Conservation (phyloP, 2,797 vertebrate species). For the Enteromius trimaculatus region DNA sequence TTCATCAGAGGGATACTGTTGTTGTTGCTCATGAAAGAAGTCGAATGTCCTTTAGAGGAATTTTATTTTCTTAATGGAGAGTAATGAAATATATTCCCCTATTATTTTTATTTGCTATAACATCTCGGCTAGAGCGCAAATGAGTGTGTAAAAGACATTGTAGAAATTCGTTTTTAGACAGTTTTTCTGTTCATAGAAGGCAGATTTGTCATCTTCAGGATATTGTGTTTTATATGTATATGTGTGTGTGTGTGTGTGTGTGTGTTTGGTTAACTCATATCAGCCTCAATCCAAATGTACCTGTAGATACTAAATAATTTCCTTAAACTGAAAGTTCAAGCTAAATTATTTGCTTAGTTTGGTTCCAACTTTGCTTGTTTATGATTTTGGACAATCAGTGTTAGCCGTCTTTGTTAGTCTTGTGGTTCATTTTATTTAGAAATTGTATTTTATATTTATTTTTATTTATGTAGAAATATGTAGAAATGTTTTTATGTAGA, state of each 20-base stretch:
- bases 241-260: no score
- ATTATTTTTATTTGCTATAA: constrained; percentile 9
- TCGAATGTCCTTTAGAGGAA: not conserved
- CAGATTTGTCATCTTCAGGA: not conserved
- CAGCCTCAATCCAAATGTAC: not conserved
- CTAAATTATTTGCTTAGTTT: not conserved
- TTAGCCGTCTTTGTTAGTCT: not conserved
- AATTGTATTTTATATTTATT: no score
- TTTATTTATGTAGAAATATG: not conserved
- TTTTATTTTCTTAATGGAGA: constrained; percentile 4
- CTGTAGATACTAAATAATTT: not conserved
- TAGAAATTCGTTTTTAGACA: not conserved
- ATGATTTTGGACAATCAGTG: not conserved
- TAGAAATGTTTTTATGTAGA: no score
- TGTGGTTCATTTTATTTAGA: not conserved
- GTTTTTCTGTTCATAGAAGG: not conserved
- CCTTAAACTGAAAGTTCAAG: not conserved
- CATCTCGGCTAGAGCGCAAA: not conserved
- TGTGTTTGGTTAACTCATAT: not conserved
- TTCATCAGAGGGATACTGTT: constrained; percentile 41
- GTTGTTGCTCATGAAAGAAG: constrained; percentile 5
- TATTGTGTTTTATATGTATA: no score
- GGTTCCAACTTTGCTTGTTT: not conserved
- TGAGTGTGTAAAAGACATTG: not conserved
- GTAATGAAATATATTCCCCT: constrained; percentile 1